Percentiles rank a stretch among this genome's conserved stretches.
phyloP scores from a whole-genome alignment of 2,888 invertebrate species.

The Odiellus spinosus region DNA sequence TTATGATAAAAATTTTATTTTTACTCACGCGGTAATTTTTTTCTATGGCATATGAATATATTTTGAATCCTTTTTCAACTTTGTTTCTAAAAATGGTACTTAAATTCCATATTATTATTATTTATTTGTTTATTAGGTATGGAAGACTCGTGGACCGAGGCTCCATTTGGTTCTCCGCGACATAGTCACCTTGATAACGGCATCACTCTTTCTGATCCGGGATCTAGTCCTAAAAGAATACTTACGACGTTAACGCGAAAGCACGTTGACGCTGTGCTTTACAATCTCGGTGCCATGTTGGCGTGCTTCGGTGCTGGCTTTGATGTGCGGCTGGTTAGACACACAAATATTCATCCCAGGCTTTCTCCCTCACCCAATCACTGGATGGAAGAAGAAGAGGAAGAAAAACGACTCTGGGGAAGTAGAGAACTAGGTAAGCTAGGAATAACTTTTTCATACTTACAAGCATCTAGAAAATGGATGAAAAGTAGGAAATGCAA shows the following conservation, averaged over 20 bases:
- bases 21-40: too few species aligned
- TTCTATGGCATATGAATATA: too few species aligned
- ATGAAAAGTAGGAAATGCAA: too few species aligned
- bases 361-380: constrained; percentile 40
- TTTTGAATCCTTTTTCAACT: too few species aligned
- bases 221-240: constrained; percentile 13
- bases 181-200: constrained; percentile 52
- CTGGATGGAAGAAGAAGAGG: constrained; percentile 15
- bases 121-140: constrained; percentile 27
- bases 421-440: constrained; percentile 19
- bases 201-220: constrained; percentile 18
- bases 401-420: constrained; percentile 17
- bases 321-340: constrained; percentile 74
- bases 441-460: too few species aligned
- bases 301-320: constrained; percentile 83
- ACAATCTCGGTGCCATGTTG: constrained; percentile 78
- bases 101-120: too few species aligned
- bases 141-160: constrained; percentile 27
- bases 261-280: constrained; percentile 45
- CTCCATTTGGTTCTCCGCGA: constrained; percentile 7
- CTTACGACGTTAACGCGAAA: constrained; percentile 19
- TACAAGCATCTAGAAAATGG: too few species aligned
- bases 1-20: too few species aligned
- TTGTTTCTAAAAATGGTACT: too few species aligned
- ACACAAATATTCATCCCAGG: constrained; percentile 63